A percentile compares a stretch with the other conserved stretches of the same genome.
These are phyloP conservation scores for Myiotriccus ornatus DNA, from an alignment of 2,797 vertebrate genomes.

Conservation along the genomic window DNA sequence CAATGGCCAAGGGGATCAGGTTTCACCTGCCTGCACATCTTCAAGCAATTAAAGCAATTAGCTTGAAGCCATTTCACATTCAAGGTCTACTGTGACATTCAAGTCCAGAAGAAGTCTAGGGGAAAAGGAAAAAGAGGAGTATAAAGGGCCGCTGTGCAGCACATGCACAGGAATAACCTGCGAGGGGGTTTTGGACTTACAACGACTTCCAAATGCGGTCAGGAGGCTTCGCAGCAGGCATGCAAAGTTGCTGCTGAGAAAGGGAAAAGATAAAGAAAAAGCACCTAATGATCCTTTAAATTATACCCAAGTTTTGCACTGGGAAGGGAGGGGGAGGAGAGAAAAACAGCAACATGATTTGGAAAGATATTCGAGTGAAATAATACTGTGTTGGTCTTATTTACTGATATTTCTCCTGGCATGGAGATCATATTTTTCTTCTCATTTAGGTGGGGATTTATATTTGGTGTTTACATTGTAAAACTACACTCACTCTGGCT, in stretches of 20 bases:
- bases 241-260: constrained; percentile 40
- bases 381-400: neutral
- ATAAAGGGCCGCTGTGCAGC: neutral
- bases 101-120: constrained; percentile 75
- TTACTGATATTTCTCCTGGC: constrained; percentile 43
- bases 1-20: constrained; percentile 85
- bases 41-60: constrained; percentile 95
- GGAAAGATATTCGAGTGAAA: neutral
- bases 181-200: neutral
- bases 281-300: constrained; percentile 43
- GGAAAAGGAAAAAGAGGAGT: constrained; percentile 28
- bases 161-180: constrained; percentile 65
- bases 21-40: constrained; percentile 95
- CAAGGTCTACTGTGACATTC: constrained; percentile 87
- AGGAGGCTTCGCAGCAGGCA: constrained; percentile 32
- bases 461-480: constrained; percentile 64
- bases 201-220: constrained; percentile 24
- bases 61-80: constrained; percentile 87
- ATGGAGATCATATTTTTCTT: constrained; percentile 36
- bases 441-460: constrained; percentile 63
- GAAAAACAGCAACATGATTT: neutral
- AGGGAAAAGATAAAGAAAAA: neutral
- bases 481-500: constrained; percentile 48
- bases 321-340: neutral
- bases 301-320: constrained; percentile 35